phyloP scores from a whole-genome alignment of 2,888 invertebrate species.

The Cephonodes hylas region DNA sequence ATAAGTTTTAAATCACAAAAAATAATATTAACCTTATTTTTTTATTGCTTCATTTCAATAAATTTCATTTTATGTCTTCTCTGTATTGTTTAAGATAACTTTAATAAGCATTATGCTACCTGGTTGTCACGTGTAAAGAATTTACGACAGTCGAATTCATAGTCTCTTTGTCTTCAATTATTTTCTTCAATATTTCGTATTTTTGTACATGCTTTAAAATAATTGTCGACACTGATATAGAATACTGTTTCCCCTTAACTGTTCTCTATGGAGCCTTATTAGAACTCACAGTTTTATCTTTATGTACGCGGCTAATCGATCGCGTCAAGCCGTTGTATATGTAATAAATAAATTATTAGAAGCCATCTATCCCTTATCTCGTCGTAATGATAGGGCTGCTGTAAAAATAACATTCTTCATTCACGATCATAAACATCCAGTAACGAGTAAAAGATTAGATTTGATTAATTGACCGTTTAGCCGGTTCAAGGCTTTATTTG shows the following conservation, averaged over 20 bases:
- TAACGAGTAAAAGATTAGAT: slow-evolving; percentile 15
- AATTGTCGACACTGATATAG: neutral
- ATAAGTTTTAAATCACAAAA: too few species aligned
- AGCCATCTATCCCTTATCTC: slow-evolving; percentile 43
- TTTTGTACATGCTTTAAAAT: neutral
- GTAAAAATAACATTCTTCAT: slow-evolving; percentile 35
- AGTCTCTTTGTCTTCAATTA: neutral
- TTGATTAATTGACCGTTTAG: slow-evolving; percentile 27
- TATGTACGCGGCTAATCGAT: slow-evolving; percentile 58
- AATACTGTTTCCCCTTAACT: neutral
- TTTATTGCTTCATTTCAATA: too few species aligned
- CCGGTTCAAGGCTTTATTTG: slow-evolving; percentile 23
- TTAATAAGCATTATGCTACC: too few species aligned
- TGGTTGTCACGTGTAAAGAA: too few species aligned
- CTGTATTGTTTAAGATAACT: too few species aligned
- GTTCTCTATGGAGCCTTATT: neutral
- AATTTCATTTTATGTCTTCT: too few species aligned
- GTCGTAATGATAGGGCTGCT: slow-evolving; percentile 32
- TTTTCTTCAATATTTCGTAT: neutral
- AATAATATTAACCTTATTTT: too few species aligned
- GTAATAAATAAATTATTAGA: slow-evolving; percentile 62
- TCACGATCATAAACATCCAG: slow-evolving; percentile 23
- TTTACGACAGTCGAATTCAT: neutral
- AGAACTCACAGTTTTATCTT: slow-evolving; percentile 49
- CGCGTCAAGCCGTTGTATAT: slow-evolving; percentile 50